A percentile compares a stretch with the other conserved stretches of the same genome.
phyloP scores from a whole-genome alignment of 2,797 vertebrate genomes.

The Melanotaenia parkinsoni region DNA sequence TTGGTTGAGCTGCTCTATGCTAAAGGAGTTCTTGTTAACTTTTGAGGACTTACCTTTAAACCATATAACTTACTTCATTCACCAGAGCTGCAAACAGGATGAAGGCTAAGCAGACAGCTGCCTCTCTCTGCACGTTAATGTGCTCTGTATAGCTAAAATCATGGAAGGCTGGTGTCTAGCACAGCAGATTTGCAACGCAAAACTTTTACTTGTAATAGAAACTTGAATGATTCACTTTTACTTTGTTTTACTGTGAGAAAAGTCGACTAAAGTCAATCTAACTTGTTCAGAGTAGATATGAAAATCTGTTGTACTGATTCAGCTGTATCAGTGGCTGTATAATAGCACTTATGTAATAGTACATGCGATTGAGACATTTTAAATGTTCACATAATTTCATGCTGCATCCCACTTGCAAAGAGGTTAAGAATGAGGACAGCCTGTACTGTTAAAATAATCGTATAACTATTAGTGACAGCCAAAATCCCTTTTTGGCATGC shows the following conservation, averaged over 20 bases:
- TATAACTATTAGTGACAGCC: neutral
- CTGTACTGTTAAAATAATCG: neutral
- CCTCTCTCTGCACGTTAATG: neutral
- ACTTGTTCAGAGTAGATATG: neutral
- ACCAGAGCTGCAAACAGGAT: neutral
- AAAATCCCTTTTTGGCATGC: neutral
- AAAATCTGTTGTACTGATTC: neutral
- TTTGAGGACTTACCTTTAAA: neutral
- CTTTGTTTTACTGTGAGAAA: neutral
- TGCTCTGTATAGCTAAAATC: neutral
- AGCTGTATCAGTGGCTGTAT: neutral
- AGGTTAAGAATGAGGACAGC: neutral
- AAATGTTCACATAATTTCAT: neutral
- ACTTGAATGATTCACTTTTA: neutral
- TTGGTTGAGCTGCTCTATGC: neutral
- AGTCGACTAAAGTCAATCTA: neutral
- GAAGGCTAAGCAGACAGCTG: neutral
- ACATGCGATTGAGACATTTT: neutral
- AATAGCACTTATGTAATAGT: neutral
- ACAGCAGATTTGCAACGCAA: neutral
- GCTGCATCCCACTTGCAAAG: neutral
- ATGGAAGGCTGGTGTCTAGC: neutral
- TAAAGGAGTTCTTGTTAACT: neutral
- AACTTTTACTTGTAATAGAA: neutral
- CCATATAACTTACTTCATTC: neutral